Evolutionary conservation across 2,888 invertebrate species (phyloP).

Genomic region (Sphaerophoria taeniata): DNA sequence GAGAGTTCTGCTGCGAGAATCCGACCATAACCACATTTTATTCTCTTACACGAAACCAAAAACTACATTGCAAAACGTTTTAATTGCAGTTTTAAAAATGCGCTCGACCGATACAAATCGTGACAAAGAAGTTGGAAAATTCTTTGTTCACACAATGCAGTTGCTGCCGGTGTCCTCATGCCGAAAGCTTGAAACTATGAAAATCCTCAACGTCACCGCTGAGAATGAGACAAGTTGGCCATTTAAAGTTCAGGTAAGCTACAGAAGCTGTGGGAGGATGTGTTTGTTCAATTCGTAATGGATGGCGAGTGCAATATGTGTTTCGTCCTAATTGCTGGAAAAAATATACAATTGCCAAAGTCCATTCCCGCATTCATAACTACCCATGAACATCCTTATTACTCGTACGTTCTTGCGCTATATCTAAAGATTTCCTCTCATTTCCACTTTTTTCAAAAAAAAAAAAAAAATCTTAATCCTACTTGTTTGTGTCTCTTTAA

Average conservation of each 20-base stretch:
- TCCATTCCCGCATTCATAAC: slow-evolving; percentile 71
- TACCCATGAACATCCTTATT: slow-evolving; percentile 38
- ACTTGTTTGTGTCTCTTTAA: slow-evolving; percentile 55
- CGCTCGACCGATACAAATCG: slow-evolving; percentile 85
- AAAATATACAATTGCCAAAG: slow-evolving; percentile 64
- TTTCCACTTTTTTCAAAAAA: slow-evolving; percentile 29
- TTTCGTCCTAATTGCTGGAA: slow-evolving; percentile 47
- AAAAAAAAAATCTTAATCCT: slow-evolving; percentile 40
- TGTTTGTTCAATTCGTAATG: neutral
- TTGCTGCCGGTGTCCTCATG: slow-evolving; percentile 91
- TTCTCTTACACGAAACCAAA: neutral
- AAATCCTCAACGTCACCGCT: slow-evolving; percentile 85
- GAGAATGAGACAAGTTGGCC: slow-evolving; percentile 88
- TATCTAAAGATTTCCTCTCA: slow-evolving; percentile 67
- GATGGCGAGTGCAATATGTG: slow-evolving; percentile 2
- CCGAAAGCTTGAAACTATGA: slow-evolving; percentile 85
- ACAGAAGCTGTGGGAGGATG: neutral
- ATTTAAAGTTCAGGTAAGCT: slow-evolving; percentile 89
- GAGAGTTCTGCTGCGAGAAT: slow-evolving; percentile 11
- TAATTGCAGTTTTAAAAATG: slow-evolving; percentile 84
- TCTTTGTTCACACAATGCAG: slow-evolving; percentile 95
- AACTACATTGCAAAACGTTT: slow-evolving; percentile 53
- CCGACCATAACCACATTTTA: slow-evolving; percentile 47
- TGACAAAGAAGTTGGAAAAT: slow-evolving; percentile 88
- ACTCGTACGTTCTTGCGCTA: neutral